Percentiles rank a stretch among this genome's conserved stretches.
These are phyloP conservation scores for Hozukius guyotensis DNA, from an alignment of 2,797 vertebrate species.

Conservation along the genomic window DNA sequence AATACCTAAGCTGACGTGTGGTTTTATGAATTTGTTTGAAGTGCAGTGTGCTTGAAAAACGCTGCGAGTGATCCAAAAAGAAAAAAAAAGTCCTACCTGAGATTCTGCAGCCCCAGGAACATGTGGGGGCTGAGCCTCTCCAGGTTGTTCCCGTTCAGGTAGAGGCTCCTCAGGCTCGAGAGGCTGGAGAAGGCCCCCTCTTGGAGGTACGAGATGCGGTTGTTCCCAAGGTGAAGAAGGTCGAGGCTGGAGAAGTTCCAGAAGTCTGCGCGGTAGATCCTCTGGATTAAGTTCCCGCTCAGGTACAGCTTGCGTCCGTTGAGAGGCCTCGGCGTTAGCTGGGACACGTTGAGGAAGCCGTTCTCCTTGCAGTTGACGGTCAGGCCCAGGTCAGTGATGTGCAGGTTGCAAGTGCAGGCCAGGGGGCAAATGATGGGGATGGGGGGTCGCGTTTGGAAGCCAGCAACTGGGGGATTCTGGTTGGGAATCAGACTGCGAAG, in stretches of 20 bases:
- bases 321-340: conserved; percentile 91
- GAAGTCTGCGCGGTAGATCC: conserved; percentile 94
- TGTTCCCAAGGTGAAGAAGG: conserved; percentile 95
- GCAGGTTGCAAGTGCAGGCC: conserved; percentile 93
- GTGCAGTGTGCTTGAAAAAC: conserved; percentile 15
- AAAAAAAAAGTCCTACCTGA: conserved; percentile 67
- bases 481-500: conserved; percentile 90
- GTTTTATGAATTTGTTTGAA: conserved; percentile 37
- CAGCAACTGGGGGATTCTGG: conserved; percentile 86
- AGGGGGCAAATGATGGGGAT: conserved; percentile 90
- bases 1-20: conserved; percentile 40
- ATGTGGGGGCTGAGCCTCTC: conserved; percentile 93
- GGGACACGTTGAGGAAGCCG: conserved; percentile 92
- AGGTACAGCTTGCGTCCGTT: conserved; percentile 96
- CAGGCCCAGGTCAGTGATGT: conserved; percentile 91
- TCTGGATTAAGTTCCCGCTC: conserved; percentile 95
- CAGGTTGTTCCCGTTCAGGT: conserved; percentile 96
- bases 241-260: conserved; percentile 97
- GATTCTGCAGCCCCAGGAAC: conserved; percentile 92
- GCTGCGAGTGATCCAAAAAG: not conserved
- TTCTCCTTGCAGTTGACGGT: conserved; percentile 97
- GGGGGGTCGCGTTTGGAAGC: conserved; percentile 84
- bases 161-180: conserved; percentile 92
- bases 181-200: conserved; percentile 96
- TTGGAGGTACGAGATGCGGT: conserved; percentile 94